Evolutionary conservation across 2,888 invertebrate genomes (phyloP).

Genomic region (Caprella mutica): DNA sequence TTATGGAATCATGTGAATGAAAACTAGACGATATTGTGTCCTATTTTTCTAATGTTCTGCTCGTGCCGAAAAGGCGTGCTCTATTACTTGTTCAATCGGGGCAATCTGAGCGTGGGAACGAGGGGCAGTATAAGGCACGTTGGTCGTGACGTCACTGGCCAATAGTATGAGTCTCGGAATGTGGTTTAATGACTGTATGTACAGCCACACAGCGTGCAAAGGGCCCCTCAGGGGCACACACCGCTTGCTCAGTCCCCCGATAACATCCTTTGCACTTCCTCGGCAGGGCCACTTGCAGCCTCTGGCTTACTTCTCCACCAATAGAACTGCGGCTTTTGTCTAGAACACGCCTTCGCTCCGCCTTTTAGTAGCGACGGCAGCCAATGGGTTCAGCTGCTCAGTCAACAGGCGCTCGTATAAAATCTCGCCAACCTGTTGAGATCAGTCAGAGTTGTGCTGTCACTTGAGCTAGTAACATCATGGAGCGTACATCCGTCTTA

Average conservation of each 20-base stretch:
- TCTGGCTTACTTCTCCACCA: conserved; percentile 4
- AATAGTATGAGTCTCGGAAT: no score
- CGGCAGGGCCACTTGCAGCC: conserved; percentile 8
- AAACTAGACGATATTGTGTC: no score
- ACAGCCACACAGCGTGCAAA: no score
- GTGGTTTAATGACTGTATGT: no score
- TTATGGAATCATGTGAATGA: no score
- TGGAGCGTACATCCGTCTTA: conserved; percentile 26
- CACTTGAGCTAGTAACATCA: conserved; percentile 6
- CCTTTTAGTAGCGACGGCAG: conserved; percentile 16
- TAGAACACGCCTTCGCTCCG: neutral
- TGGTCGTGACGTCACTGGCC: no score
- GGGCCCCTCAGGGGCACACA: conserved; percentile 7
- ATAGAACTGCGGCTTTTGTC: neutral
- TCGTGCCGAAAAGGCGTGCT: no score
- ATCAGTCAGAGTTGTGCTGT: conserved; percentile 14
- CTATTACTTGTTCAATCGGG: no score
- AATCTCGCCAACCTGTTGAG: neutral
- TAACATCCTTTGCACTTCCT: conserved; percentile 11
- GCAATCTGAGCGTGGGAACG: no score
- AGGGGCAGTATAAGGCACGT: no score
- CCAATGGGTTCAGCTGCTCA: conserved; percentile 20
- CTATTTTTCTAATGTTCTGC: no score
- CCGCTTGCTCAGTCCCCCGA: conserved; percentile 9
- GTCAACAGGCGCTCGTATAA: conserved; percentile 10